Conservation (phyloP, 2,113 vertebrate genomes). For the Bos indicus region DNA sequence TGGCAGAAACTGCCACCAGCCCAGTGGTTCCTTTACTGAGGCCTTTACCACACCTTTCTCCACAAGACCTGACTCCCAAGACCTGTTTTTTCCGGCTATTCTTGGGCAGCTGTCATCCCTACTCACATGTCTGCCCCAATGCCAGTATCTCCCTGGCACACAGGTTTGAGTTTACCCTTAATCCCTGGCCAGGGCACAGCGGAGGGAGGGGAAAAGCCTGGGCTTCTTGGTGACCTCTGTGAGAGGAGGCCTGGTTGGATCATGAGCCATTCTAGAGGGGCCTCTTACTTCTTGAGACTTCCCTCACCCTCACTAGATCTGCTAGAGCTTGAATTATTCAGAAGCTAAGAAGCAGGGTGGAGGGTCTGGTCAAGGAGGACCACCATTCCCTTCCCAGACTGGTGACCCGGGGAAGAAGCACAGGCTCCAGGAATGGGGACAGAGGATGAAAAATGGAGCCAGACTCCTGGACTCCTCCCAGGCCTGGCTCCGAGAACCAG, state of each 20-base stretch:
- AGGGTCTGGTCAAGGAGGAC: not conserved
- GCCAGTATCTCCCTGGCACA: not conserved
- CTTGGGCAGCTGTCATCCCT: not conserved
- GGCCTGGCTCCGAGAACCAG: not conserved
- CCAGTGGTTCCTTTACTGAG: not conserved
- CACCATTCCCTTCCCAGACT: not conserved
- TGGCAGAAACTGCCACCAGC: not conserved
- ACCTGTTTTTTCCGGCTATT: not conserved
- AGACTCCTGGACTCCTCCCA: not conserved
- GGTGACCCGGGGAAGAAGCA: not conserved
- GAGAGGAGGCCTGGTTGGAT: not conserved
- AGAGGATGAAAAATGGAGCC: not conserved
- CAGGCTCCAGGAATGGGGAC: not conserved
- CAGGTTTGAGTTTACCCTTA: not conserved
- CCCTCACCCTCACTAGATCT: not conserved
- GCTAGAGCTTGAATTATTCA: not conserved
- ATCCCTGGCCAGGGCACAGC: not conserved
- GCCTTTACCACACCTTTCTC: not conserved
- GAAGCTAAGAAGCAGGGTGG: not conserved
- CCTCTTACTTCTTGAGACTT: not conserved
- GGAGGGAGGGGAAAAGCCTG: not conserved
- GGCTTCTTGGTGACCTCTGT: not conserved
- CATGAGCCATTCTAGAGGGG: not conserved
- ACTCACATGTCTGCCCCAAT: not conserved
- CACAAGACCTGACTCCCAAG: not conserved